These are phyloP conservation scores for Mohoua ochrocephala DNA, from an alignment of 2,113 vertebrate genomes.

Conservation along the genomic window DNA sequence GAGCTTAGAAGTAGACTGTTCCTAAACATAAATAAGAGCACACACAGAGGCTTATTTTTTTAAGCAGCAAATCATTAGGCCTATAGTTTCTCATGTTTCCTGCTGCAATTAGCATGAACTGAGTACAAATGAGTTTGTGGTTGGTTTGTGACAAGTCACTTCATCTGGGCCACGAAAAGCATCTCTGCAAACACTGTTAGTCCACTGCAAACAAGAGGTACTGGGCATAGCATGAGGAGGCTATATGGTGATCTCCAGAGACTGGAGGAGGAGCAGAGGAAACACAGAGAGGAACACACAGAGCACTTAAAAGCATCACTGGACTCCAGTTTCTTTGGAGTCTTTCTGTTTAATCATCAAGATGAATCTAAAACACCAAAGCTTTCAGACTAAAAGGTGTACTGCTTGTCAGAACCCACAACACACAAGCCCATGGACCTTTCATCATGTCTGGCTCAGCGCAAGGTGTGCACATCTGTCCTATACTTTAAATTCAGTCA, in stretches of 20 bases:
- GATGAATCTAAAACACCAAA: not conserved
- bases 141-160: not conserved
- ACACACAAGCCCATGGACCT: not conserved
- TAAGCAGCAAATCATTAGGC: not conserved
- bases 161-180: not conserved
- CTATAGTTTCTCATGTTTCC: not conserved
- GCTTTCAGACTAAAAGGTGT: not conserved
- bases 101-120: not conserved
- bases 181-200: not conserved
- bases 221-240: not conserved
- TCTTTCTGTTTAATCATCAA: not conserved
- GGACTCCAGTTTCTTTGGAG: not conserved
- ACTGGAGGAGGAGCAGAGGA: not conserved
- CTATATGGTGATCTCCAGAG: not conserved
- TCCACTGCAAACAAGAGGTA: not conserved
- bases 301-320: not conserved
- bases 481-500: not conserved
- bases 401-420: not conserved
- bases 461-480: rapidly evolving
- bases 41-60: not conserved
- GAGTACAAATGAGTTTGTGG: not conserved
- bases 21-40: not conserved
- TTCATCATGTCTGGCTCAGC: not conserved
- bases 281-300: not conserved
- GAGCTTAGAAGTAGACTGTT: not conserved